Conservation (phyloP, 2,113 vertebrate species). For the Holacanthus passer region DNA sequence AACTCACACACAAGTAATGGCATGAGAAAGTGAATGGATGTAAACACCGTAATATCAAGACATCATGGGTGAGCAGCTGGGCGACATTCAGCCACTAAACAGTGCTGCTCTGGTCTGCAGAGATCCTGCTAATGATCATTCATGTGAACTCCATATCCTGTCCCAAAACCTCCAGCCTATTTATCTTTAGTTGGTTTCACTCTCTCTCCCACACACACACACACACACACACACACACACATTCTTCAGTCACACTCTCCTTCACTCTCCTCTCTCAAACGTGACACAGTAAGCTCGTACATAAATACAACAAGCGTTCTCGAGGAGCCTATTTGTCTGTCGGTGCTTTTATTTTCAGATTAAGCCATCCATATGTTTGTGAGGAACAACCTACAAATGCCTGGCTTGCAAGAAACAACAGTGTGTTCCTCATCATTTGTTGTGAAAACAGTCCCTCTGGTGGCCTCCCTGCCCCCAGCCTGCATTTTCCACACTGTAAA, state of each 20-base stretch:
- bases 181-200: slow-evolving; percentile 80
- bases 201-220: not conserved
- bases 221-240: slow-evolving; percentile 57
- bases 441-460: slow-evolving; percentile 91
- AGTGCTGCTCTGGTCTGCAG: slow-evolving; percentile 67
- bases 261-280: slow-evolving; percentile 39
- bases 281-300: slow-evolving; percentile 12
- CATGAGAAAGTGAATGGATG: slow-evolving; percentile 64
- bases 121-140: slow-evolving; percentile 79
- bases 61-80: slow-evolving; percentile 76
- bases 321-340: slow-evolving; percentile 39
- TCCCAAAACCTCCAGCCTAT: slow-evolving; percentile 85
- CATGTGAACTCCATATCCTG: slow-evolving; percentile 87
- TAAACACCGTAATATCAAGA: slow-evolving; percentile 57
- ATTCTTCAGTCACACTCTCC: slow-evolving; percentile 33
- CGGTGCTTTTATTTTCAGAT: slow-evolving; percentile 85
- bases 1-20: slow-evolving; percentile 36
- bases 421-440: slow-evolving; percentile 93
- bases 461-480: slow-evolving; percentile 87
- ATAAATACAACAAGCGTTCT: slow-evolving; percentile 32
- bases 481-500: slow-evolving; percentile 92
- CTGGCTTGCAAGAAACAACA: slow-evolving; percentile 89
- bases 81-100: slow-evolving; percentile 59
- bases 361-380: slow-evolving; percentile 84
- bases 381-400: slow-evolving; percentile 91